Evolutionary conservation across 1,140 invertebrate species (phyloP).

Genomic region (Colletes gigas): DNA sequence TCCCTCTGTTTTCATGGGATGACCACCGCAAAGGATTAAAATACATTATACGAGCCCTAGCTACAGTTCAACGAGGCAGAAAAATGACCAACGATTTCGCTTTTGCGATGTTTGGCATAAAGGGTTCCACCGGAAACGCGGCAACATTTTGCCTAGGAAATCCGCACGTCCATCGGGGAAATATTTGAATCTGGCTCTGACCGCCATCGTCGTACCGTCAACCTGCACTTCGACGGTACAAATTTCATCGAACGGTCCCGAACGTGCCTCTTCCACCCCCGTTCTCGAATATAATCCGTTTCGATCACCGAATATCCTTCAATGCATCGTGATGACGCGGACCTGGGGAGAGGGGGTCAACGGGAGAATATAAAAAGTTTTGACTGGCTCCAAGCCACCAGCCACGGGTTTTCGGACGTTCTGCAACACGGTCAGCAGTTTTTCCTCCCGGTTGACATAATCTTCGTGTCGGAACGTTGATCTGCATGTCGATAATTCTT

Average conservation of each 20-base stretch:
- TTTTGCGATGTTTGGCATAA: too few species aligned
- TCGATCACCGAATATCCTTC: conserved; percentile 52
- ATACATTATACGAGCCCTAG: too few species aligned
- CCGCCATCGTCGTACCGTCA: neutral
- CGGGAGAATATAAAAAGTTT: conserved; percentile 25
- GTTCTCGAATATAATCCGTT: conserved; percentile 55
- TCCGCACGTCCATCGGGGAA: neutral
- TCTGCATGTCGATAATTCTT: conserved; percentile 33
- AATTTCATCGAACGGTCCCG: conserved; percentile 48
- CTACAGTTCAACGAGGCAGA: too few species aligned
- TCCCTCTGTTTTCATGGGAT: too few species aligned
- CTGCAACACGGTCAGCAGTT: conserved; percentile 32
- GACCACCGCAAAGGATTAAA: too few species aligned
- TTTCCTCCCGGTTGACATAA: conserved; percentile 20
- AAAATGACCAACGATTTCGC: too few species aligned
- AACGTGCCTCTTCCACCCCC: neutral
- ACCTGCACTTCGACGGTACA: conserved; percentile 12
- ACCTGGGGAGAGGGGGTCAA: conserved; percentile 14
- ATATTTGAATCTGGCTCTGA: conserved; percentile 1
- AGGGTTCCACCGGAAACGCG: neutral
- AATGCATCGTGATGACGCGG: conserved; percentile 39
- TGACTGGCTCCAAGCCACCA: conserved; percentile 3
- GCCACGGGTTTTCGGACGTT: neutral
- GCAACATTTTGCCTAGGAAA: neutral
- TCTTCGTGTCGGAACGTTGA: conserved; percentile 16